Conservation (phyloP, 2,113 vertebrate genomes). For the Myanophis thanlyinensis region DNA sequence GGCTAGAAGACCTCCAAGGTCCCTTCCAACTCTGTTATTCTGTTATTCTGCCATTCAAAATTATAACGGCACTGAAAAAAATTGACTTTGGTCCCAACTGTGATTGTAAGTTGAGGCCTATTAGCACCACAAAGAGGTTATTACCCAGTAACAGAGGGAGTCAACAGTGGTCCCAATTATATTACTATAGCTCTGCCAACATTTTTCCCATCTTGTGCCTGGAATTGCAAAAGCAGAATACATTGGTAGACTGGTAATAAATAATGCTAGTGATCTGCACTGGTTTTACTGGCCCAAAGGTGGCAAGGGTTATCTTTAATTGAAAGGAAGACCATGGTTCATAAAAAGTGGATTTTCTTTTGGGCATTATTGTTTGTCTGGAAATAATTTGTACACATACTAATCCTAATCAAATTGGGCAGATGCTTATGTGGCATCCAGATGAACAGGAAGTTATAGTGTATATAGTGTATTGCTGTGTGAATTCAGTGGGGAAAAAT, state of each 20-base stretch:
- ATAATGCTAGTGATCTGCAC: background rate
- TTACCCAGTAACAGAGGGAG: background rate
- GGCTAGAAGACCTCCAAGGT: background rate
- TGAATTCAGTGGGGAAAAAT: constrained; percentile 60
- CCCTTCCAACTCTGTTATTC: background rate
- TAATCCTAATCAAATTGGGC: constrained; percentile 67
- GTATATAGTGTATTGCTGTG: constrained; percentile 65
- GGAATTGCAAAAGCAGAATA: background rate
- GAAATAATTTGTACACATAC: constrained; percentile 32
- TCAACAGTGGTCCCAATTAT: background rate
- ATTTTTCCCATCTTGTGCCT: background rate
- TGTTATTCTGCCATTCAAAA: background rate
- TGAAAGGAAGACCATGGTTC: background rate
- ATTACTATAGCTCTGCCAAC: background rate
- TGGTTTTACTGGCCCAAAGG: background rate
- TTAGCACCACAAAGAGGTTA: background rate
- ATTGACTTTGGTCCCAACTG: background rate
- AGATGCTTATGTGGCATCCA: constrained; percentile 72
- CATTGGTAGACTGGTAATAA: background rate
- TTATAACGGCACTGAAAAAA: background rate
- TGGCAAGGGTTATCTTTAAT: background rate
- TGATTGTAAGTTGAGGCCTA: background rate
- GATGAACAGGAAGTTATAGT: constrained; percentile 71
- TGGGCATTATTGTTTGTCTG: constrained; percentile 33
- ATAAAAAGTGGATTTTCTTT: background rate